These are phyloP conservation scores for Merluccius polli DNA, from an alignment of 2,797 vertebrate species.

Conservation along the genomic window DNA sequence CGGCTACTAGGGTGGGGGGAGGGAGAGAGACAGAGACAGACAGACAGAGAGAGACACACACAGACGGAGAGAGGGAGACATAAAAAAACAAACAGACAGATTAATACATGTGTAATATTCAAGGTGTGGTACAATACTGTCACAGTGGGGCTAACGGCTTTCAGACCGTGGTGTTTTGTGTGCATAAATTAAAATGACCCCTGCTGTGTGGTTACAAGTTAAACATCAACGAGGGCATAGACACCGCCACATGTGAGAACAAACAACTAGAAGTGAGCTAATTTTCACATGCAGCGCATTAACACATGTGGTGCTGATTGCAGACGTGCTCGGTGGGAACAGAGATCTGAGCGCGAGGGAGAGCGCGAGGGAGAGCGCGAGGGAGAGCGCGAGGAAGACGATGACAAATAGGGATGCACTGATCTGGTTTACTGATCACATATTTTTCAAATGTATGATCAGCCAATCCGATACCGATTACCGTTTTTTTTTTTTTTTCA, in stretches of 20 bases:
- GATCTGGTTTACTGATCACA: too few relatives aligned
- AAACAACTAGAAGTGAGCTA: not conserved
- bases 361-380: too few relatives aligned
- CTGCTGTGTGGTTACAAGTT: not conserved
- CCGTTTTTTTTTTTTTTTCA: too few relatives aligned
- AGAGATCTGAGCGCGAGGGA: not conserved
- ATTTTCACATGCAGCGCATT: not conserved
- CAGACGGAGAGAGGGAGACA: not conserved
- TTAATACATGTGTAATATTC: not conserved
- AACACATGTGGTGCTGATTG: not conserved
- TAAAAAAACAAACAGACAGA: not conserved
- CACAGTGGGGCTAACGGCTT: not conserved
- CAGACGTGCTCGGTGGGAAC: not conserved
- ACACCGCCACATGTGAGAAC: not conserved
- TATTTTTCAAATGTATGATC: too few relatives aligned
- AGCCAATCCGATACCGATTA: too few relatives aligned
- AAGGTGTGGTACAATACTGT: not conserved
- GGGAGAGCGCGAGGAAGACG: not conserved
- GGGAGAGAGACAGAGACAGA: not conserved
- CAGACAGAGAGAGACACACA: not conserved
- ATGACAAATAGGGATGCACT: too few relatives aligned
- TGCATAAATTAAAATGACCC: too few relatives aligned
- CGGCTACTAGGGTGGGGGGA: conserved; percentile 69
- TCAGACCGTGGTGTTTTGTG: too few relatives aligned
- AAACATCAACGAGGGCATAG: not conserved